Conservation (phyloP, 2,113 vertebrate genomes). For the Todiramphus chloris region DNA sequence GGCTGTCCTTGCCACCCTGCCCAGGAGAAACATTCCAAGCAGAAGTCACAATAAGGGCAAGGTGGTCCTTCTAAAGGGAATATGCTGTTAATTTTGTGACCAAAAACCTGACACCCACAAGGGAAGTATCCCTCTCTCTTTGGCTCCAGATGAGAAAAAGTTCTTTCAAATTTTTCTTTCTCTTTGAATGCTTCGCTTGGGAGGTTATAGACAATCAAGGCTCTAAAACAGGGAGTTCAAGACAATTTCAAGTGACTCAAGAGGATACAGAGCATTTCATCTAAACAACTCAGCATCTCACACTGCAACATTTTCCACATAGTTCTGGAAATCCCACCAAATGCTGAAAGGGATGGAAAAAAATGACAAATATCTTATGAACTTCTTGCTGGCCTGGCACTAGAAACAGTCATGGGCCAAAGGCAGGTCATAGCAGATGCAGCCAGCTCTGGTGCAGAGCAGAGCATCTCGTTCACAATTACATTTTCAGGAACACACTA, state of each 20-base stretch:
- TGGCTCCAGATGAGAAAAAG: neutral
- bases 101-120: neutral
- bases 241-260: conserved; percentile 48
- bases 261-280: conserved; percentile 12
- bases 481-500: neutral
- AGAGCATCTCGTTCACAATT: neutral
- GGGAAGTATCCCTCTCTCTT: neutral
- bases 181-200: neutral
- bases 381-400: neutral
- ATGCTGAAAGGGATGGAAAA: neutral
- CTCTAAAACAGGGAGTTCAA: neutral
- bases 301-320: conserved; percentile 38
- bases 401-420: neutral
- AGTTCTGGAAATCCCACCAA: neutral
- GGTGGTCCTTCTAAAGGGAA: neutral
- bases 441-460: neutral
- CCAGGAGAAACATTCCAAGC: neutral
- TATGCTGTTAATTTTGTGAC: neutral
- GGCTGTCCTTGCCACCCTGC: neutral
- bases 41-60: neutral
- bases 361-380: conserved; percentile 7
- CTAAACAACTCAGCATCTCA: conserved; percentile 21
- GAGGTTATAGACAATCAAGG: neutral
- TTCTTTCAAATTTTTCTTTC: neutral
- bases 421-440: neutral